Evolutionary conservation across 2,888 invertebrate species (phyloP), one percentile per base, ranked within the genome.

Genomic region (Vesta saturnalis): DNA sequence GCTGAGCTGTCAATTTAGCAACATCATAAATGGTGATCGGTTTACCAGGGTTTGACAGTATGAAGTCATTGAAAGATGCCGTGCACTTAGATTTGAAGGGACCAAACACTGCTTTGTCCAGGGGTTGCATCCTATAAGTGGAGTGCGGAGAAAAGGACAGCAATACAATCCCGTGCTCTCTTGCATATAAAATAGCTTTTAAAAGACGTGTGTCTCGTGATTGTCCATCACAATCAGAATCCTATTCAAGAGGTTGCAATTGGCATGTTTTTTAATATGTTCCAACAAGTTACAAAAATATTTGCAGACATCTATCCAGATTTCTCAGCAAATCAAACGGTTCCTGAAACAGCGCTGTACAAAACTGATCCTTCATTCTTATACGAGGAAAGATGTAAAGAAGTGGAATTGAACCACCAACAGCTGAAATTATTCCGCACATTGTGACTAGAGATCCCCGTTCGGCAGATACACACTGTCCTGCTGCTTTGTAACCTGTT

Each of bases 391-490:
- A 76, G 18, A 76, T 67, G 64, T 70, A 76, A 23, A 68, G 39
- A 21, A 73, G 74, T 61, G 76, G 75, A 16, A 77, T 14, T 52
- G 73, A 52, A 62, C 67, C n/a, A 43, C 43, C 14, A 43, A 43
- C 43, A 43, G 43, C 43, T n/a, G 43, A 43, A 43, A 14, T 43
- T 47, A 70, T 71, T 21, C 70, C 65, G 54, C 61, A 65, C 30
- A 76, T 59, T 16, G 76, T 77, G n/a, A 73, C 65, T 19, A 74
- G 64, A 47, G 60, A 39, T 23, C 72, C 70, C n/a, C 74, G 63
- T 67, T 76, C 75, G 10, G 64, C 69, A 59, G 72, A 70, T 14
- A 67, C 60, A 58, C 60, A 54, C 57, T 70, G 67, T 15, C 72
- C 74, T 21, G 74, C 66, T 49, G 59, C 57, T 52, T 72, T 73